A percentile compares a stretch with the other conserved stretches of the same genome.
phyloP scores from a whole-genome alignment of 2,888 invertebrate species.

The Ennomos quercinarius region DNA sequence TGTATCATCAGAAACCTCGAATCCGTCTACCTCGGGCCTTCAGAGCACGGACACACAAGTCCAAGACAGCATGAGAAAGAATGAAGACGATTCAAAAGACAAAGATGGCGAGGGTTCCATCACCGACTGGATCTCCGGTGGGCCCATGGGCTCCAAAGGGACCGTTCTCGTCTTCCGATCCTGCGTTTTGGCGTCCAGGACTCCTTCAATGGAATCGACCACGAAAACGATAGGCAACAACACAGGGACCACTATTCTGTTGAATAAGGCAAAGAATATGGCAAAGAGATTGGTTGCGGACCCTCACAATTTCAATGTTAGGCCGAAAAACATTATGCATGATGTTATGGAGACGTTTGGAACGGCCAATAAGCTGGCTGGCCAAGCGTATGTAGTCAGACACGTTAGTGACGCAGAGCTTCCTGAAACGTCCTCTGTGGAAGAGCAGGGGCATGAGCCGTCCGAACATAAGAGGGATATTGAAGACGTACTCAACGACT shows the following conservation, averaged over 20 bases:
- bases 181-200: constrained; percentile 83
- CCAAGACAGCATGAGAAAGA: constrained; percentile 74
- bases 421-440: constrained; percentile 56
- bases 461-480: constrained; percentile 72
- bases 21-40: constrained; percentile 80
- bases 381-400: constrained; percentile 70
- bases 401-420: constrained; percentile 71
- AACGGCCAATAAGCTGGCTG: constrained; percentile 58
- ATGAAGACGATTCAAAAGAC: constrained; percentile 63
- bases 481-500: constrained; percentile 76
- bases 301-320: constrained; percentile 70
- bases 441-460: constrained; percentile 70
- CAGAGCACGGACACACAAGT: constrained; percentile 55
- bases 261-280: constrained; percentile 81
- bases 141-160: constrained; percentile 86
- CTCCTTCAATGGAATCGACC: constrained; percentile 76
- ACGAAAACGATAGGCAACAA: constrained; percentile 75
- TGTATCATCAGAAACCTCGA: constrained; percentile 76
- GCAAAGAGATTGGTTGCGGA: constrained; percentile 74
- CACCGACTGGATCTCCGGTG: constrained; percentile 85
- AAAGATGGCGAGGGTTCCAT: constrained; percentile 68
- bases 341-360: constrained; percentile 82
- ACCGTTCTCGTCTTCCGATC: constrained; percentile 89
- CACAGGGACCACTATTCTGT: constrained; percentile 72
- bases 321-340: constrained; percentile 78